phyloP scores from a whole-genome alignment of 64 coral and sea anemone genomes.

The Catalaphyllia jardinei region DNA sequence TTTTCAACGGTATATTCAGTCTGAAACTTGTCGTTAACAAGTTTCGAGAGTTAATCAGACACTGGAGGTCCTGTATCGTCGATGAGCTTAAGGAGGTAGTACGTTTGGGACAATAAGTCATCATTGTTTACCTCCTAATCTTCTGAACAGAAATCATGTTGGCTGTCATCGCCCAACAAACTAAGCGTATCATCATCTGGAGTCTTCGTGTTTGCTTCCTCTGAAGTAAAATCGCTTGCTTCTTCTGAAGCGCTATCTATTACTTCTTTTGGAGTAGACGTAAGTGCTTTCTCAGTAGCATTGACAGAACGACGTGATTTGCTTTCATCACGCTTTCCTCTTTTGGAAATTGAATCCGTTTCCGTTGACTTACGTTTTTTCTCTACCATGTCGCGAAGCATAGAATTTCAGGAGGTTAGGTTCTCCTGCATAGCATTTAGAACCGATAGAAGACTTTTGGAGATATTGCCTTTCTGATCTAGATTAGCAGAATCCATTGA shows the following conservation, averaged over 20 bases:
- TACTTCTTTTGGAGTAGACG: neutral
- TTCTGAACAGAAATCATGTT: neutral
- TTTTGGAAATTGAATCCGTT: neutral
- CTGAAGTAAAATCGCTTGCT: conserved; percentile 20
- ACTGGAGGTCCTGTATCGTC: conserved; percentile 26
- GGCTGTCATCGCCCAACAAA: conserved; percentile 41
- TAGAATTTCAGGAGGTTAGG: neutral
- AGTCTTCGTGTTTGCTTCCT: conserved; percentile 7
- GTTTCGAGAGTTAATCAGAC: conserved; percentile 46
- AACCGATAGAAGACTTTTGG: conserved; percentile 6
- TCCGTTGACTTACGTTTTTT: conserved; percentile 1
- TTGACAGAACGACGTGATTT: neutral
- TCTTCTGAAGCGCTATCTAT: conserved; percentile 2
- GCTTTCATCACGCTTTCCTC: neutral
- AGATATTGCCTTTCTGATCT: neutral
- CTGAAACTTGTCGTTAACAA: conserved; percentile 46
- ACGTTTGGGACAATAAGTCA: conserved; percentile 37
- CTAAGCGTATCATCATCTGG: conserved; percentile 28
- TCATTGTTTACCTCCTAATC: conserved; percentile 48
- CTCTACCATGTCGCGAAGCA: neutral
- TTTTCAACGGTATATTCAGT: conserved; percentile 26
- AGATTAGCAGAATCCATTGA: no score
- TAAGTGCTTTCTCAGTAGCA: neutral
- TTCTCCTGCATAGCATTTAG: neutral
- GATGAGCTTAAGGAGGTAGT: conserved; percentile 32